Conservation (phyloP, 2,888 invertebrate species). For the Sialis fuliginosa region DNA sequence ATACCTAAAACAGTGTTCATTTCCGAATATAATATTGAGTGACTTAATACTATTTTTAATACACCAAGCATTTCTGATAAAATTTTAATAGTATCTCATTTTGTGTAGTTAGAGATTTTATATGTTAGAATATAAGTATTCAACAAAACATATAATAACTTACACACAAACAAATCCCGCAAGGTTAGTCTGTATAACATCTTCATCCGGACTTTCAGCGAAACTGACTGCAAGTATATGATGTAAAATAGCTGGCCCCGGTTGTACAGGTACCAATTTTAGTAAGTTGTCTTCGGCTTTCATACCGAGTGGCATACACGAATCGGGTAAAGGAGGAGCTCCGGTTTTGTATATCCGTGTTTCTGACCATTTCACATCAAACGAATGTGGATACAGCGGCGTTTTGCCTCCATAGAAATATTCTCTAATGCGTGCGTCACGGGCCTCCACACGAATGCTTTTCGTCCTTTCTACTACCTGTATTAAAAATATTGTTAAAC, state of each 20-base stretch:
- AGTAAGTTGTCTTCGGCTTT: constrained; percentile 80
- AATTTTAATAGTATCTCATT: constrained; percentile 1
- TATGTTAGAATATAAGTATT: no score
- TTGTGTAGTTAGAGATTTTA: constrained; percentile 2
- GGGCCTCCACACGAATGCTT: constrained; percentile 47
- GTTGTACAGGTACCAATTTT: constrained; percentile 66
- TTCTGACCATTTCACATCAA: constrained; percentile 82
- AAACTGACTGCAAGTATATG: constrained; percentile 80
- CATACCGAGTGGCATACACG: constrained; percentile 95
- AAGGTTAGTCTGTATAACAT: constrained; percentile 72
- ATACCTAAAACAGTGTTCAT: not conserved
- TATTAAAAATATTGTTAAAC: constrained; percentile 1
- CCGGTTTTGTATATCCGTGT: constrained; percentile 88
- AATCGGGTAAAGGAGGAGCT: constrained; percentile 81
- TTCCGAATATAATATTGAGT: no score
- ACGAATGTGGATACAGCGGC: constrained; percentile 81
- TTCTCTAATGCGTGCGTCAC: constrained; percentile 71
- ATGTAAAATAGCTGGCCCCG: constrained; percentile 62
- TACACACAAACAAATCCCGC: constrained; percentile 87
- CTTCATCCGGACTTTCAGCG: constrained; percentile 65
- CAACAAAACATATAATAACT: constrained; percentile 24
- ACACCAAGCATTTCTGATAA: not conserved
- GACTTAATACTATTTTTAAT: not conserved
- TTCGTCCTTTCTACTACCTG: constrained; percentile 75
- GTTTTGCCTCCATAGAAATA: constrained; percentile 86